Percentiles rank a stretch among this genome's conserved stretches.
Conservation (phyloP, 2,888 invertebrate genomes). For the Lasioglossum figueresi region DNA sequence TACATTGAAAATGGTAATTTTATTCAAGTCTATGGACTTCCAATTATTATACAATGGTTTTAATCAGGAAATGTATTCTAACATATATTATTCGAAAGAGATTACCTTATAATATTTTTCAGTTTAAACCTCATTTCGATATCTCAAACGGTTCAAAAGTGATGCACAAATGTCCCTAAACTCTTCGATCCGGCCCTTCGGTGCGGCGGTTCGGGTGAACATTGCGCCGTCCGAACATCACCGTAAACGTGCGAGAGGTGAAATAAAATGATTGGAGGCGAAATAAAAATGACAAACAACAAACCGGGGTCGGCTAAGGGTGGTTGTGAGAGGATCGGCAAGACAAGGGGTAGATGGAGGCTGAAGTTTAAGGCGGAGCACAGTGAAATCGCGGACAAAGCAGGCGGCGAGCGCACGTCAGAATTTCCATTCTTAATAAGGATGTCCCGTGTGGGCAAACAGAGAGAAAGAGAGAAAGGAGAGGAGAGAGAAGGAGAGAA, state of each 20-base stretch:
- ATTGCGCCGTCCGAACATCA: no score
- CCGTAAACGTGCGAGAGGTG: no score
- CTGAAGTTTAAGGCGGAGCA: not conserved
- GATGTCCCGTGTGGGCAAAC: conserved; percentile 59
- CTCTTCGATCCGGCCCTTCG: no score
- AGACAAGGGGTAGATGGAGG: not conserved
- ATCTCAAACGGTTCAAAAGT: no score
- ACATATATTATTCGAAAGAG: no score
- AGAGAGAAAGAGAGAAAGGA: not conserved
- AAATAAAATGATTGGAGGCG: not conserved
- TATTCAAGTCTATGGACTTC: not conserved
- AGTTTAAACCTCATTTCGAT: no score
- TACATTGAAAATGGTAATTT: not conserved
- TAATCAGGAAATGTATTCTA: no score
- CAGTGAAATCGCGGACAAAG: not conserved
- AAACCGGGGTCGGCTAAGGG: not conserved
- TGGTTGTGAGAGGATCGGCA: not conserved
- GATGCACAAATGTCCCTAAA: no score
- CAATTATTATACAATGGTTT: no score
- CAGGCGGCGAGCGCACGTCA: conserved; percentile 13
- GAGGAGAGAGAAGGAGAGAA: not conserved
- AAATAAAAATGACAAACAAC: not conserved
- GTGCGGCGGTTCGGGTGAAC: no score
- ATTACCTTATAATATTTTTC: no score
- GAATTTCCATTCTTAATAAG: conserved; percentile 70